phyloP scores from a whole-genome alignment of 2,797 vertebrate species.

The Rhincodon typus region DNA sequence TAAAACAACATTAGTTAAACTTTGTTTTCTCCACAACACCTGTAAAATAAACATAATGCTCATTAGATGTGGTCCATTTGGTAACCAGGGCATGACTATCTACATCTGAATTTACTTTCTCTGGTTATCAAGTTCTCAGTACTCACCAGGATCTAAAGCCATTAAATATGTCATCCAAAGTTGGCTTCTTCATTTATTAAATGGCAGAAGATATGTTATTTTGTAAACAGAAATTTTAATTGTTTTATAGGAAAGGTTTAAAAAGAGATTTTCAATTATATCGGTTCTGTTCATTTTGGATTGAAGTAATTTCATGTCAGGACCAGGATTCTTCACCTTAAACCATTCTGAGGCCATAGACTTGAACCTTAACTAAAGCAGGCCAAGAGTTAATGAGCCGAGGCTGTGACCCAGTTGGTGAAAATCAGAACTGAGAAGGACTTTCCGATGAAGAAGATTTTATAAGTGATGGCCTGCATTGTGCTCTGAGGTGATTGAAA shows the following conservation, averaged over 20 bases:
- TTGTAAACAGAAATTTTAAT: neutral
- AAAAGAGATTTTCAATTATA: neutral
- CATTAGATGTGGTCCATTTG: no score
- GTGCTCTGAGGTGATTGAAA: neutral
- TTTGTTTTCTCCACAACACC: no score
- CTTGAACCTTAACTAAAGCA: conserved; percentile 27
- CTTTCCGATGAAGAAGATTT: neutral
- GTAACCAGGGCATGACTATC: neutral
- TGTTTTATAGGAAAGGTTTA: neutral
- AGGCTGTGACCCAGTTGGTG: neutral
- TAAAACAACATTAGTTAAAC: no score
- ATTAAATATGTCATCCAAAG: neutral
- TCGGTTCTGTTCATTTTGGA: neutral
- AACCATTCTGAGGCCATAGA: neutral
- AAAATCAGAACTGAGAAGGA: neutral
- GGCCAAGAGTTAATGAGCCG: neutral
- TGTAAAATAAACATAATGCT: no score
- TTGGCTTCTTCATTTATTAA: neutral
- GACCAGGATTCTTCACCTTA: neutral
- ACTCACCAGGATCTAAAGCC: neutral
- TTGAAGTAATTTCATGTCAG: neutral
- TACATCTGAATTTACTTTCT: neutral
- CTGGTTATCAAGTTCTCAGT: neutral
- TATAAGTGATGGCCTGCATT: neutral
- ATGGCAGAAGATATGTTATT: neutral